Conservation (phyloP, 2,797 vertebrate genomes). For the Alectoris magna region DNA sequence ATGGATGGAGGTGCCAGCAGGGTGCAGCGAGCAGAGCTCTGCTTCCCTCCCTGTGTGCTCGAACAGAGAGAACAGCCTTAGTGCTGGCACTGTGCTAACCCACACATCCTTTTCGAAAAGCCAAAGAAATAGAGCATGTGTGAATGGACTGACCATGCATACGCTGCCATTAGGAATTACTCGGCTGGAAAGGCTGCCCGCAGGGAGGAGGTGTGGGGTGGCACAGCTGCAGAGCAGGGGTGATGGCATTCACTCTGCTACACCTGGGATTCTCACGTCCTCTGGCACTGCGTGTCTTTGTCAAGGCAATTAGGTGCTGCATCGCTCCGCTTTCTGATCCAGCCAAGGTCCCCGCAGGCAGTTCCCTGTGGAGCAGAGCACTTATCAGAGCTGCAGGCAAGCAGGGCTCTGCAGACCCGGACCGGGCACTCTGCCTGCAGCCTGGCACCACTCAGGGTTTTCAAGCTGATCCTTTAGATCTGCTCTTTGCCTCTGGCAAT, state of each 20-base stretch:
- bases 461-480: not conserved
- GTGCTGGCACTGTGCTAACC: not conserved
- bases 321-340: not conserved
- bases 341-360: not conserved
- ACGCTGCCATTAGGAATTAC: not conserved
- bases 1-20: rapidly evolving
- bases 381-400: not conserved
- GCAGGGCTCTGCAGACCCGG: not conserved
- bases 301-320: not conserved
- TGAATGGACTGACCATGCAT: not conserved
- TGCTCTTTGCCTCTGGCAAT: not conserved
- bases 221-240: not conserved
- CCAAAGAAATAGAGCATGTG: not conserved
- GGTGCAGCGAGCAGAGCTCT: not conserved
- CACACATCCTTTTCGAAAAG: no score
- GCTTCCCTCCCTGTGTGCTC: not conserved
- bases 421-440: not conserved
- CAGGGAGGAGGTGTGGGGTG: not conserved
- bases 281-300: rapidly evolving
- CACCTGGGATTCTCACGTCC: not conserved
- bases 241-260: rapidly evolving
- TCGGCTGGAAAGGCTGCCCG: not conserved
- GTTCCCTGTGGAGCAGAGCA: not conserved
- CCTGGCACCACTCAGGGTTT: not conserved
- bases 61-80: no score